These are phyloP conservation scores for Acropternis orthonyx DNA, from an alignment of 2,797 vertebrate genomes.

Conservation along the genomic window DNA sequence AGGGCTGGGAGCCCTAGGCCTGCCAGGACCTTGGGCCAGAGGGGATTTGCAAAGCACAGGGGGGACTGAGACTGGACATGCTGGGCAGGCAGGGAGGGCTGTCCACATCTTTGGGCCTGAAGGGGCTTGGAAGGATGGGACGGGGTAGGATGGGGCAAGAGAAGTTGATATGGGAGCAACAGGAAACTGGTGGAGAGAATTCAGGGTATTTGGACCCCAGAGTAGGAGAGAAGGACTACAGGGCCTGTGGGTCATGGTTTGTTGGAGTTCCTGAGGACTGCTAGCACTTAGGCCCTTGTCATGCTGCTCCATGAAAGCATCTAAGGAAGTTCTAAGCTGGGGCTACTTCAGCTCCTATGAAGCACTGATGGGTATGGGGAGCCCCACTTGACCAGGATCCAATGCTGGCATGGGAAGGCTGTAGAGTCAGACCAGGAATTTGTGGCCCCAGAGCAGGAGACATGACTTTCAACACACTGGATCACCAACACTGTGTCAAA, in stretches of 20 bases:
- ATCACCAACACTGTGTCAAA: not conserved
- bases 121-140: not conserved
- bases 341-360: not conserved
- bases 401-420: not conserved
- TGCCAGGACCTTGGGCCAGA: accelerated
- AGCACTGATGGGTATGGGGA: accelerated
- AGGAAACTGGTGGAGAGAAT: not conserved
- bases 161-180: not conserved
- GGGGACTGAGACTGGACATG: not conserved
- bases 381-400: not conserved
- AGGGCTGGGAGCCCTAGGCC: not conserved
- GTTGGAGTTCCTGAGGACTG: not conserved
- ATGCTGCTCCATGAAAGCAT: accelerated
- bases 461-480: not conserved
- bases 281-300: not conserved
- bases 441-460: not conserved
- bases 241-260: not conserved
- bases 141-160: not conserved
- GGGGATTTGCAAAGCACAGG: not conserved
- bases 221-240: not conserved
- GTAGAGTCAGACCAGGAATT: not conserved
- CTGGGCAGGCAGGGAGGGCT: not conserved
- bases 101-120: not conserved
- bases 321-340: not conserved
- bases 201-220: not conserved